Evolutionary conservation across 2,113 vertebrate genomes (phyloP).

Genomic region (Indri indri): DNA sequence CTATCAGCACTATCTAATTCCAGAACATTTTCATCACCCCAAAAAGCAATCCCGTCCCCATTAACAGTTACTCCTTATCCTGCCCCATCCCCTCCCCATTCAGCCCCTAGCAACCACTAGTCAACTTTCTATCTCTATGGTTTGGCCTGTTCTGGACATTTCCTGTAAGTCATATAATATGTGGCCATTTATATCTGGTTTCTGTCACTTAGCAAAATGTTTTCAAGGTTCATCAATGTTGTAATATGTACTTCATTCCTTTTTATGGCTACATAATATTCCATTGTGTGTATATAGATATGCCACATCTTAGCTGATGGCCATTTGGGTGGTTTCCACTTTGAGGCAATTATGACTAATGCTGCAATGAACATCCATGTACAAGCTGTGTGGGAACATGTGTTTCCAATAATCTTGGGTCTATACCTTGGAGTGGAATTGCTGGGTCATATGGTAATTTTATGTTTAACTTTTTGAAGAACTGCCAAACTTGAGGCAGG

Average conservation of each 20-base stretch:
- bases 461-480: conserved; percentile 65
- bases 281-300: not conserved
- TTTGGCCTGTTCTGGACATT: not conserved
- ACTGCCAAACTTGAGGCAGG: conserved; percentile 58
- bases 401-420: conserved; percentile 54
- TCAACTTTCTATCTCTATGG: not conserved
- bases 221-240: not conserved
- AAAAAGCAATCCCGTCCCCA: not conserved
- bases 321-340: not conserved
- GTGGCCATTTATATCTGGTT: not conserved
- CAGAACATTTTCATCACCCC: not conserved
- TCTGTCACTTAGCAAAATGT: not conserved
- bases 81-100: fast-evolving
- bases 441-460: conserved; percentile 45
- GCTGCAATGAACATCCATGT: not conserved
- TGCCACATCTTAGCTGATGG: not conserved
- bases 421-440: not conserved
- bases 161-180: not conserved
- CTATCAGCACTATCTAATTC: not conserved
- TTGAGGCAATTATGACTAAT: not conserved
- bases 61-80: not conserved
- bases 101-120: not conserved
- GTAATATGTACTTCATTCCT: not conserved
- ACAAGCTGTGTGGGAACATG: conserved; percentile 23
- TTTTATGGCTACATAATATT: conserved; percentile 45